These are phyloP conservation scores for Montipora foliosa DNA, from an alignment of 64 coral and sea anemone genomes.

Conservation along the genomic window DNA sequence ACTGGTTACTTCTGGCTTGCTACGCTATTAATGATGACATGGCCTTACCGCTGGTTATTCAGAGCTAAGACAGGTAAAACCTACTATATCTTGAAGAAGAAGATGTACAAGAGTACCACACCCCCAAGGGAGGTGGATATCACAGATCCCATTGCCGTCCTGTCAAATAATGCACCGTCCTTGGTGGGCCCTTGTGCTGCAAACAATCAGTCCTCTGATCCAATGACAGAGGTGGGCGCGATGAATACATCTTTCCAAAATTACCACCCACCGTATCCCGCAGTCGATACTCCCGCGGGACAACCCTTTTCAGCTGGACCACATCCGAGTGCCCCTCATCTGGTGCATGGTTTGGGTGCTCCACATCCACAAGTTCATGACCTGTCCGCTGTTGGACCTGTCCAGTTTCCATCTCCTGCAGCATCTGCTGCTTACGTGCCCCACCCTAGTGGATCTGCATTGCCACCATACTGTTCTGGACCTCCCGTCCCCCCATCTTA, in stretches of 20 bases:
- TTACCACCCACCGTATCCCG: neutral
- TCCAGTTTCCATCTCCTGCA: neutral
- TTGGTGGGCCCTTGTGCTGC: neutral
- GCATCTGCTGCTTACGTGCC: neutral
- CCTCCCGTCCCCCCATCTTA: neutral
- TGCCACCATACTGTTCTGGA: neutral
- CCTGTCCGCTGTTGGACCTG: neutral
- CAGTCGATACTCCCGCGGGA: neutral
- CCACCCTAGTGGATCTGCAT: neutral
- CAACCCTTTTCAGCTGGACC: neutral
- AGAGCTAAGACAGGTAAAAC: slow-evolving; percentile 80
- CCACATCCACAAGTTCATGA: neutral
- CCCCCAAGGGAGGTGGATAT: slow-evolving; percentile 71
- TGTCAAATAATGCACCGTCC: neutral
- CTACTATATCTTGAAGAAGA: slow-evolving; percentile 77
- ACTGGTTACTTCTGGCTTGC: slow-evolving; percentile 78
- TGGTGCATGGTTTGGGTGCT: neutral
- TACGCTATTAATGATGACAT: slow-evolving; percentile 72
- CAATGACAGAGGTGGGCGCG: neutral
- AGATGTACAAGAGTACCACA: slow-evolving; percentile 73
- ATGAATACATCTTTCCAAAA: neutral
- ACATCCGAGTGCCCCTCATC: neutral
- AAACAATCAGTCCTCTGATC: neutral
- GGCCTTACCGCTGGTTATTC: slow-evolving; percentile 93
- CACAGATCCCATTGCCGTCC: slow-evolving; percentile 69